Evolutionary conservation across 1,140 invertebrate genomes (phyloP).

Genomic region (Drosophila teissieri): DNA sequence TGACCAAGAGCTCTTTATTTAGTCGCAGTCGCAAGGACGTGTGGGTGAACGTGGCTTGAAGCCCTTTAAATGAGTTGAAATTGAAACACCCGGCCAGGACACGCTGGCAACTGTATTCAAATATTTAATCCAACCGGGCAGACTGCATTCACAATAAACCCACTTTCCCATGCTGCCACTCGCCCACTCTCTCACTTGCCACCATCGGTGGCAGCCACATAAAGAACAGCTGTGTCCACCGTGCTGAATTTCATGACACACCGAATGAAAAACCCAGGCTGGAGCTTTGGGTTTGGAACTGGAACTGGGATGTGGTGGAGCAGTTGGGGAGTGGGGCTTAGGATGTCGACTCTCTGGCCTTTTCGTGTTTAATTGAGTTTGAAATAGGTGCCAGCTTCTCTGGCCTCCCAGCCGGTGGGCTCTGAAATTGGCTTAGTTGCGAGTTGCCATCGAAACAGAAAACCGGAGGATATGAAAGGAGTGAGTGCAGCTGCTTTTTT

Average conservation of each 20-base stretch:
- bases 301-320: not conserved
- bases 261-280: conserved; percentile 6
- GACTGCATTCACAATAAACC: conserved; percentile 28
- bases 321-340: not conserved
- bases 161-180: not conserved
- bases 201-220: conserved; percentile 32
- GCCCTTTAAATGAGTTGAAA: conserved; percentile 55
- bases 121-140: conserved; percentile 50
- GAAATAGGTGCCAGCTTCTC: conserved; percentile 70
- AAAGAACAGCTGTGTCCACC: conserved; percentile 55
- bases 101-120: conserved; percentile 48
- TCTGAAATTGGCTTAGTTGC: conserved; percentile 77
- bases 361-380: conserved; percentile 81
- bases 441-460: conserved; percentile 18
- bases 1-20: conserved; percentile 45
- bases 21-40: conserved; percentile 20
- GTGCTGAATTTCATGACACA: conserved; percentile 46
- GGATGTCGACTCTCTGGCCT: conserved; percentile 15
- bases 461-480: conserved; percentile 5
- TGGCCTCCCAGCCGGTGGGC: conserved; percentile 19
- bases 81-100: conserved; percentile 27
- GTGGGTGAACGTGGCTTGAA: conserved; percentile 19
- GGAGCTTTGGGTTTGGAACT: not conserved
- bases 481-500: conserved; percentile 8
- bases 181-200: not conserved